These are phyloP conservation scores for Linyphia triangularis DNA, from an alignment of 2,888 invertebrate genomes.

Conservation along the genomic window DNA sequence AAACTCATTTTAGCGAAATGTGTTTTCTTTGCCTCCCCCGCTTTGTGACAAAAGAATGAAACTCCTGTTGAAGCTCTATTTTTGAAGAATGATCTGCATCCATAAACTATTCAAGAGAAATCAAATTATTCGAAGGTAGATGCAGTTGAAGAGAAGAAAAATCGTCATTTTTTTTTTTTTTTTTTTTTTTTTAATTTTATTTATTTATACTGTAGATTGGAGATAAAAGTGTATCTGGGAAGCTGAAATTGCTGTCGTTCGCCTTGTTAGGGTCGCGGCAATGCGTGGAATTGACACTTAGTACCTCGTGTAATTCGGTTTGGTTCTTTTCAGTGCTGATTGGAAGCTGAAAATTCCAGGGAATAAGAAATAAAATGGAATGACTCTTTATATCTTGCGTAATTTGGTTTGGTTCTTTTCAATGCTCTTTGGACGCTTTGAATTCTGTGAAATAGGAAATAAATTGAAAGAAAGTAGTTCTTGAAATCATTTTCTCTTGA, in stretches of 20 bases:
- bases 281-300: not conserved
- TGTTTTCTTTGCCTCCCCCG: not conserved
- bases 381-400: not conserved
- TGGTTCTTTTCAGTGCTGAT: not conserved
- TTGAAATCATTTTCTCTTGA: too few relatives aligned
- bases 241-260: not conserved
- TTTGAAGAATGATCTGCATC: not conserved
- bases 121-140: not conserved
- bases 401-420: not conserved
- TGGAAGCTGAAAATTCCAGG: not conserved
- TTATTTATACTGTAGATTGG: not conserved
- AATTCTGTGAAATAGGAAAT: too few relatives aligned
- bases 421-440: not conserved
- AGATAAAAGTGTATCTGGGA: not conserved
- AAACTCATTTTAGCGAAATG: slow-evolving; percentile 22
- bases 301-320: not conserved
- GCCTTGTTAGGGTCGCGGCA: not conserved
- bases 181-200: too few relatives aligned
- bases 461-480: too few relatives aligned
- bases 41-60: not conserved
- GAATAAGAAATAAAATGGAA: too few relatives aligned
- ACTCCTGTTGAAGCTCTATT: too few relatives aligned
- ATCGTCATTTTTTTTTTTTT: too few relatives aligned
- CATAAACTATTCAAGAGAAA: not conserved
- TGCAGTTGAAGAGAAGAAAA: not conserved